These are phyloP conservation scores for Lepidurus apus DNA, from an alignment of 1,140 invertebrate genomes.

Conservation along the genomic window DNA sequence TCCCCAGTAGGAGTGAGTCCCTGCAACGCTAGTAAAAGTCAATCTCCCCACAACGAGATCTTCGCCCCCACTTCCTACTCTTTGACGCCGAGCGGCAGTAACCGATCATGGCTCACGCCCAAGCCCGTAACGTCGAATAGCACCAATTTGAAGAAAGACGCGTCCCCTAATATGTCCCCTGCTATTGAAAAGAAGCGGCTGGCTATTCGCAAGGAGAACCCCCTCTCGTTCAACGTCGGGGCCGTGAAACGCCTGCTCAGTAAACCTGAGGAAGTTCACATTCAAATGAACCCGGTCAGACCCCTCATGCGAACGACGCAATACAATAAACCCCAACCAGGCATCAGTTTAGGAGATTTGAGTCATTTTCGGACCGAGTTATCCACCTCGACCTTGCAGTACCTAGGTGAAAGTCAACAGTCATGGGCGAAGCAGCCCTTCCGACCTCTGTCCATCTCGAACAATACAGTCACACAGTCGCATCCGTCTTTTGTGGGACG, in stretches of 20 bases:
- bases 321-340: conserved; percentile 24
- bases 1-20: conserved; percentile 25
- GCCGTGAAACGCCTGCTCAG: conserved; percentile 32
- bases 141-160: background rate
- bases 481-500: conserved; percentile 15
- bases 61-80: conserved; percentile 30
- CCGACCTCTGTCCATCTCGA: background rate
- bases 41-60: conserved; percentile 32
- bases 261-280: conserved; percentile 29
- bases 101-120: background rate
- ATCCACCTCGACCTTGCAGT: background rate
- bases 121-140: background rate
- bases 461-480: conserved; percentile 13
- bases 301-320: background rate
- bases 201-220: conserved; percentile 30
- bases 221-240: conserved; percentile 28
- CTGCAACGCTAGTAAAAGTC: conserved; percentile 32
- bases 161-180: conserved; percentile 1
- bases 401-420: background rate
- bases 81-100: conserved; percentile 25
- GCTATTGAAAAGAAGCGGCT: conserved; percentile 26
- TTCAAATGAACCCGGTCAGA: conserved; percentile 27
- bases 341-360: conserved; percentile 25
- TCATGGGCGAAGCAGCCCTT: background rate
- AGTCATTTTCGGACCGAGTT: conserved; percentile 21